Conservation (phyloP, 2,113 vertebrate species). For the Ornithorhynchus anatinus region DNA sequence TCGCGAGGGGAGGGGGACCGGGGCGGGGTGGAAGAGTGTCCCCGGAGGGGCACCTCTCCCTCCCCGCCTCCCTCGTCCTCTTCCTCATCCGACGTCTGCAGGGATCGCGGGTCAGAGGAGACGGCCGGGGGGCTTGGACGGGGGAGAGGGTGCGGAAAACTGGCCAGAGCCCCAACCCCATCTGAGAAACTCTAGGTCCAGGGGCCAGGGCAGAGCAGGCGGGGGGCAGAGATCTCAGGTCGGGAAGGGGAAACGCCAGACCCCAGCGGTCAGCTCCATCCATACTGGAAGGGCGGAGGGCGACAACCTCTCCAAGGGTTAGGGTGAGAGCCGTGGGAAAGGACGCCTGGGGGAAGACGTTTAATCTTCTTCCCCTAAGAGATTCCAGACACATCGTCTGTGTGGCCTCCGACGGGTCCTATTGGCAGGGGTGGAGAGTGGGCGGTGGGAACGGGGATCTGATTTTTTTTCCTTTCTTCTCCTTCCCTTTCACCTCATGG, state of each 20-base stretch:
- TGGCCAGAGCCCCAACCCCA: not conserved
- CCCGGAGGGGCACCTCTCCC: too few relatives aligned
- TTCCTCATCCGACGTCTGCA: too few relatives aligned
- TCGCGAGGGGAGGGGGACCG: too few relatives aligned
- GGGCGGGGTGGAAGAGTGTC: too few relatives aligned
- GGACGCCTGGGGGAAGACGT: too few relatives aligned
- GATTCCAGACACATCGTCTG: too few relatives aligned
- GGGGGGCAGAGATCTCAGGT: not conserved
- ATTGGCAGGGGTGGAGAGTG: too few relatives aligned
- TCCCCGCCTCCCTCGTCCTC: too few relatives aligned
- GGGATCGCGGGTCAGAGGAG: too few relatives aligned
- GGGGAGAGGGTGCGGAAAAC: not conserved
- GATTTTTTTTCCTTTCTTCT: constrained; percentile 55
- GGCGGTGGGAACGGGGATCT: too few relatives aligned
- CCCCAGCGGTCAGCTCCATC: not conserved
- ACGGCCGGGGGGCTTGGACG: not conserved
- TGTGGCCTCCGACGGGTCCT: too few relatives aligned
- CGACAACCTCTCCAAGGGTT: not conserved
- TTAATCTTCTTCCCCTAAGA: too few relatives aligned
- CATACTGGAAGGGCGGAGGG: not conserved
- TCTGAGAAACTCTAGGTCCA: not conserved
- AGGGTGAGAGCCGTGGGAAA: not conserved
- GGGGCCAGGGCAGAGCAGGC: not conserved
- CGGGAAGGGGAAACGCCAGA: not conserved
- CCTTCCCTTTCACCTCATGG: constrained; percentile 49